Evolutionary conservation across 2,797 vertebrate genomes (phyloP).

Genomic region (Huso huso): DNA sequence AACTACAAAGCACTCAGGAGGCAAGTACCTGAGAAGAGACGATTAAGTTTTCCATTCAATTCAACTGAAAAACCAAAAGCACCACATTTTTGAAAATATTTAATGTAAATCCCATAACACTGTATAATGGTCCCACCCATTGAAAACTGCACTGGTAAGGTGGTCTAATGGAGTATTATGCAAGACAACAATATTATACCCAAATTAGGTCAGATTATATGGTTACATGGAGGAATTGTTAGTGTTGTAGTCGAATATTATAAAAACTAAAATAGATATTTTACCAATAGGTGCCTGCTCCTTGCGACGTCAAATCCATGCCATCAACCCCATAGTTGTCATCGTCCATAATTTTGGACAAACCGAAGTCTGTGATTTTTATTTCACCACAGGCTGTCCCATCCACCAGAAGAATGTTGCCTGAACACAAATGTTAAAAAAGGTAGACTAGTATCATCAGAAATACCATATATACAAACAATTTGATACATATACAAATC

Average conservation of each 20-base stretch:
- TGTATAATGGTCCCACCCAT: too few species aligned
- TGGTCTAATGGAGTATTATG: too few species aligned
- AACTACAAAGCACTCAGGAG: conserved; percentile 97
- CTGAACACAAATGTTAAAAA: conserved; percentile 41
- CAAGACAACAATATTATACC: too few species aligned
- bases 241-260: background rate
- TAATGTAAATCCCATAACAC: too few species aligned
- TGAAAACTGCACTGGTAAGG: too few species aligned
- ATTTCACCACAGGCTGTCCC: conserved; percentile 98
- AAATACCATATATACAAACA: background rate
- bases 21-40: conserved; percentile 75
- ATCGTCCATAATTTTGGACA: conserved; percentile 99
- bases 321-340: conserved; percentile 97
- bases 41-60: conserved; percentile 12
- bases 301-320: conserved; percentile 97
- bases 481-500: background rate
- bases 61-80: conserved; percentile 11
- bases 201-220: too few species aligned
- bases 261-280: conserved; percentile 4
- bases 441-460: conserved; percentile 6
- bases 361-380: conserved; percentile 97
- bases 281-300: conserved; percentile 97
- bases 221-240: too few species aligned
- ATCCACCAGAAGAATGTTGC: conserved; percentile 95
- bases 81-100: too few species aligned